Conservation (phyloP, 2,113 vertebrate species). For the Myocastor coypus region DNA sequence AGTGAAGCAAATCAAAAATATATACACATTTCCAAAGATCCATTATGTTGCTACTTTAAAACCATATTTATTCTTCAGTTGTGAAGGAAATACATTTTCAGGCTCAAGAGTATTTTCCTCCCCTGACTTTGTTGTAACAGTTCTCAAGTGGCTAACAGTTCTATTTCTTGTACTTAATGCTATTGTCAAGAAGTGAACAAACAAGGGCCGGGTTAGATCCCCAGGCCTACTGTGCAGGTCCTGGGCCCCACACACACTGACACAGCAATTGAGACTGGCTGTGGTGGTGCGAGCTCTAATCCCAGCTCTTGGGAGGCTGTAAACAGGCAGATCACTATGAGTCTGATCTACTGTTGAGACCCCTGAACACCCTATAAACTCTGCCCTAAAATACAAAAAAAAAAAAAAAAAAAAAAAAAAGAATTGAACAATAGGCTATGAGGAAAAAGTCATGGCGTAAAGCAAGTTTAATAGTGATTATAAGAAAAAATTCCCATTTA, state of each 20-base stretch:
- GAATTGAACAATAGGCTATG: conserved; percentile 4
- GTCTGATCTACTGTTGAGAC: no score
- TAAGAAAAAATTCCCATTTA: conserved; percentile 47
- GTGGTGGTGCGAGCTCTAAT: no score
- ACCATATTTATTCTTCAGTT: conserved; percentile 51
- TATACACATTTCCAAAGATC: neutral
- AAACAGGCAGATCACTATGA: no score
- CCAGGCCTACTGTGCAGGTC: no score
- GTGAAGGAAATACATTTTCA: conserved; percentile 38
- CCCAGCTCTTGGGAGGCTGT: no score
- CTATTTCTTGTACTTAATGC: conserved; percentile 25
- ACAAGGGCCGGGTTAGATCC: no score
- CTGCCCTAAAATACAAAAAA: no score
- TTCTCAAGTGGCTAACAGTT: conserved; percentile 31
- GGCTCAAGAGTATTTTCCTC: neutral
- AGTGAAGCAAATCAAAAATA: conserved; percentile 61
- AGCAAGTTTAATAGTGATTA: conserved; percentile 32
- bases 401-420: neutral
- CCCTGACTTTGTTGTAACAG: neutral
- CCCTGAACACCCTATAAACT: no score
- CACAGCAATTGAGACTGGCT: no score
- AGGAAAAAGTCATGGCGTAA: neutral
- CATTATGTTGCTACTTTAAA: conserved; percentile 57
- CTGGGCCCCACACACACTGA: no score
- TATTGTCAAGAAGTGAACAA: conserved; percentile 25